Conservation (phyloP, 2,113 vertebrate species). For the Nyctereutes procyonoides region DNA sequence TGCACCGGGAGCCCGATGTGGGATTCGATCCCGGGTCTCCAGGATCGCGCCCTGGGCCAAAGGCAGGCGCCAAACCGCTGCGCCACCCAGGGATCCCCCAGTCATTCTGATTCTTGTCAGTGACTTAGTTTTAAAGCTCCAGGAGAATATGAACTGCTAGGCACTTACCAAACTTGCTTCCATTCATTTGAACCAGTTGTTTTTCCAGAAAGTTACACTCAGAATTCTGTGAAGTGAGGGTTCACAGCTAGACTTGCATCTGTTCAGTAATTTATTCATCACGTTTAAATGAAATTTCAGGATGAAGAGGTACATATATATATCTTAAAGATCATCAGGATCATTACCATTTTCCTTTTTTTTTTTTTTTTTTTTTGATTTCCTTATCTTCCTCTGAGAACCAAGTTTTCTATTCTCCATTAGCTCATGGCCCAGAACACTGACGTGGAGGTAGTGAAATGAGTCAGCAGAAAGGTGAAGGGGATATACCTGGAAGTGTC, state of each 20-base stretch:
- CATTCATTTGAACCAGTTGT: not conserved
- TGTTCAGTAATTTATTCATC: not conserved
- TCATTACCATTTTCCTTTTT: not conserved
- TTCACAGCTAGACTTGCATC: not conserved
- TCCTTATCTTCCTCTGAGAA: not conserved
- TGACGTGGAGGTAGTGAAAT: not conserved
- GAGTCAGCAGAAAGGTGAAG: slow-evolving; percentile 16
- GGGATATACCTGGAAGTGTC: not conserved
- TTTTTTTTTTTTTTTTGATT: not conserved
- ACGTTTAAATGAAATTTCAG: not conserved
- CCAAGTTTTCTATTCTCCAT: not conserved
- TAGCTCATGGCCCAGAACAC: not conserved
- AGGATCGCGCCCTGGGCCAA: too few species aligned
- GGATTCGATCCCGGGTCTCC: too few species aligned
- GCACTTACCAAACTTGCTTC: not conserved
- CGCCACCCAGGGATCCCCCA: too few species aligned
- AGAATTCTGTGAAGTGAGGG: not conserved
- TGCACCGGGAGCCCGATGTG: too few species aligned
- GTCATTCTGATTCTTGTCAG: not conserved
- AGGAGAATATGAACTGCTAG: not conserved
- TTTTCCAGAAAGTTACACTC: not conserved
- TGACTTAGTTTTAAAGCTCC: not conserved
- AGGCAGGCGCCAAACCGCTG: too few species aligned
- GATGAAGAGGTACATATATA: not conserved
- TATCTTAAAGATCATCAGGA: not conserved